Evolutionary conservation across 1,140 invertebrate species (phyloP).

Genomic region (Sitodiplosis mosellana): DNA sequence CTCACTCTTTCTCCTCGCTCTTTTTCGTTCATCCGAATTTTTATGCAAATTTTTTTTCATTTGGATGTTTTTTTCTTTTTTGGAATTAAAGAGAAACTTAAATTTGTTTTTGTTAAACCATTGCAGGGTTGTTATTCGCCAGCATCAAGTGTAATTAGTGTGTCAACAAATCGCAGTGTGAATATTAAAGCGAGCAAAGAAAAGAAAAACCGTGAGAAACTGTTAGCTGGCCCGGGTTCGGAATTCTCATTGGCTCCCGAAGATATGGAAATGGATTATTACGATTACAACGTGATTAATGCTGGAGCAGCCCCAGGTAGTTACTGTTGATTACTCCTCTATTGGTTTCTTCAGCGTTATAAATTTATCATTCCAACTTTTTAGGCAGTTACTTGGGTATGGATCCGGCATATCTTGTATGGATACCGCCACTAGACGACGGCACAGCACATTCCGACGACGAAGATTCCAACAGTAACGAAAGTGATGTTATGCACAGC

Average conservation of each 20-base stretch:
- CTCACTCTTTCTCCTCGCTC: neutral
- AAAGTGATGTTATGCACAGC: neutral
- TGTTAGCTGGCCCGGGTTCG: conserved; percentile 45
- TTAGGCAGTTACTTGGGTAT: conserved; percentile 45
- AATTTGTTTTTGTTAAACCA: too few relatives aligned
- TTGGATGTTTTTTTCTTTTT: neutral
- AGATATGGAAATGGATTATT: conserved; percentile 71
- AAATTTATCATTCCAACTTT: too few relatives aligned
- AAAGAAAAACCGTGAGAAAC: conserved; percentile 44
- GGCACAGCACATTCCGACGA: conserved; percentile 10
- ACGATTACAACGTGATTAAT: conserved; percentile 69
- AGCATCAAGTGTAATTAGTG: conserved; percentile 33
- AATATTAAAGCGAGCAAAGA: conserved; percentile 61
- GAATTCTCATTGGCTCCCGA: conserved; percentile 58
- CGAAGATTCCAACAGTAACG: neutral
- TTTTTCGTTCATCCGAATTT: neutral
- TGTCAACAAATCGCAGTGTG: conserved; percentile 39
- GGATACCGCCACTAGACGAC: conserved; percentile 62
- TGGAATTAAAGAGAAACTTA: neutral
- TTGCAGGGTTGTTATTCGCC: conserved; percentile 49
- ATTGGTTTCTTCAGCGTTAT: too few relatives aligned
- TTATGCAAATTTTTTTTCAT: neutral
- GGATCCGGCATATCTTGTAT: conserved; percentile 71
- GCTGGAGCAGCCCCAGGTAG: conserved; percentile 63
- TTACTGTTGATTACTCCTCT: too few relatives aligned